Percentiles rank a stretch among this genome's conserved stretches.
phyloP scores from a whole-genome alignment of 37 sponge, comb jelly and placozoan species.

The Bolinopsis microptera region DNA sequence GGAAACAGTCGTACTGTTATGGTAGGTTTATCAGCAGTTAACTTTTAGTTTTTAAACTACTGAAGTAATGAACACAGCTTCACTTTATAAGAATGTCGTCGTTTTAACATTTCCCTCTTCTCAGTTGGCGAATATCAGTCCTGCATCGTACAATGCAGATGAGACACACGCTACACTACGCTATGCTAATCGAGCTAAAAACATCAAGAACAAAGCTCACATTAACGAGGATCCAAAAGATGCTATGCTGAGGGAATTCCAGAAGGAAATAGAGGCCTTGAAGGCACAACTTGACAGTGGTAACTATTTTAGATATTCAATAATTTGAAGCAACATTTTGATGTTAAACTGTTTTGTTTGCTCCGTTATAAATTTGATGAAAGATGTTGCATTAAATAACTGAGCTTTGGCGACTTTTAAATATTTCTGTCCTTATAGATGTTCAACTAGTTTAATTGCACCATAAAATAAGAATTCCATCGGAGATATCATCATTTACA shows the following conservation, averaged over 20 bases:
- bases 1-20: slow-evolving; percentile 99
- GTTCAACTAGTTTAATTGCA: too few relatives aligned
- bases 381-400: not conserved
- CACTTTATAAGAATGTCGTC: not conserved
- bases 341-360: not conserved
- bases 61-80: not conserved
- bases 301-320: not conserved
- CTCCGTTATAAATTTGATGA: not conserved
- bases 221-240: slow-evolving; percentile 99
- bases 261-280: slow-evolving; percentile 91
- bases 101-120: not conserved
- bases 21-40: slow-evolving; percentile 67
- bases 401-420: too few relatives aligned
- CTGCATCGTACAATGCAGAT: slow-evolving; percentile 91
- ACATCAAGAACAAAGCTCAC: slow-evolving; percentile 90
- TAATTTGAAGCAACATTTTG: too few relatives aligned
- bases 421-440: too few relatives aligned
- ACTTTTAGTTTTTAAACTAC: not conserved
- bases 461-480: too few relatives aligned
- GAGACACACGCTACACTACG: slow-evolving; percentile 93
- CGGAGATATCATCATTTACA: too few relatives aligned
- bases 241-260: slow-evolving; percentile 96
- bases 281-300: slow-evolving; percentile 80
- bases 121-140: slow-evolving; percentile 95
- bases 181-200: slow-evolving; percentile 95